Evolutionary conservation across 2,113 vertebrate species (phyloP).

Genomic region (Hemicordylus capensis): DNA sequence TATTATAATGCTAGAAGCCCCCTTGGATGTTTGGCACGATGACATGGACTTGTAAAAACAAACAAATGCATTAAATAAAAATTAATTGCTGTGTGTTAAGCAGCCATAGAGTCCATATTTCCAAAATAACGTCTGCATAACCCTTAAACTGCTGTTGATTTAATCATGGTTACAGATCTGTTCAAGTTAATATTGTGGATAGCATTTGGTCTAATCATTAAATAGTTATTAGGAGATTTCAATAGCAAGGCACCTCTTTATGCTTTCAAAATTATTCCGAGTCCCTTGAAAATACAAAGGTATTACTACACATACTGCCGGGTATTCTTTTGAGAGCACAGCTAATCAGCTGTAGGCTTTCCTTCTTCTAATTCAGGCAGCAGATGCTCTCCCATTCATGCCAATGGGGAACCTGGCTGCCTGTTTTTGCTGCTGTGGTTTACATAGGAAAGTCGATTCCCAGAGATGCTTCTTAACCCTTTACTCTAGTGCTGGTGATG

Average conservation of each 20-base stretch:
- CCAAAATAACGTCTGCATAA: no score
- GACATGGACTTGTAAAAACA: no score
- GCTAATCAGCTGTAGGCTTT: constrained; percentile 57
- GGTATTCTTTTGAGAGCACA: constrained; percentile 8
- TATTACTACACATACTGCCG: constrained; percentile 29
- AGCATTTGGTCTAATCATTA: neutral
- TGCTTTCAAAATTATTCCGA: constrained; percentile 33
- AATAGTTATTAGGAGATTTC: neutral
- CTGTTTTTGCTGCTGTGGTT: neutral
- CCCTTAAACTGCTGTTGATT: neutral
- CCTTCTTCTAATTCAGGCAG: neutral
- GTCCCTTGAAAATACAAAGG: constrained; percentile 21
- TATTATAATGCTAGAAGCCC: no score
- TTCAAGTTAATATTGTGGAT: neutral
- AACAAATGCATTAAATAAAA: no score
- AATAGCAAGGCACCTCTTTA: neutral
- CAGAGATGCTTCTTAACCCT: constrained; percentile 26
- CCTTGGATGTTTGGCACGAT: no score
- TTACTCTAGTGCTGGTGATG: neutral
- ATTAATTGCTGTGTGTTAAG: no score
- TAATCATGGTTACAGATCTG: neutral
- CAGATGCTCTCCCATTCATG: constrained; percentile 62
- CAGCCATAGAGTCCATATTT: no score
- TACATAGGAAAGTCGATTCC: constrained; percentile 23
- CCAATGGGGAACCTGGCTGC: constrained; percentile 46